Evolutionary conservation across 2,797 vertebrate genomes (phyloP).

Genomic region (Tenualosa thibaudeaui): DNA sequence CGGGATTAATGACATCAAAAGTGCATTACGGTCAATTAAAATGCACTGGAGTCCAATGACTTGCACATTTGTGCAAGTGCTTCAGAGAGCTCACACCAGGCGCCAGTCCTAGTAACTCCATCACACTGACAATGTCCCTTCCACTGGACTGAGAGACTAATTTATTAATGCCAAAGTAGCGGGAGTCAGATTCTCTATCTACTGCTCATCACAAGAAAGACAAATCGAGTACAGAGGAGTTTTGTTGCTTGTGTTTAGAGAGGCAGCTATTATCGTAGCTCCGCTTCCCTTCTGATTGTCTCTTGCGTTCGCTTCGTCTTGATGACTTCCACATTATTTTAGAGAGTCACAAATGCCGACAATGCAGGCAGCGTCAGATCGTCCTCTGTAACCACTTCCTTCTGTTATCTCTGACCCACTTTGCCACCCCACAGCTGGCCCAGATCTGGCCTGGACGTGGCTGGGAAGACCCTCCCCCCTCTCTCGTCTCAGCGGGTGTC

Average conservation of each 20-base stretch:
- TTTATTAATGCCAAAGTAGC: conserved; percentile 41
- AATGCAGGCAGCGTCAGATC: not conserved
- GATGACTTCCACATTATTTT: conserved; percentile 19
- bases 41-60: conserved; percentile 62
- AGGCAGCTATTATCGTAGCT: not conserved
- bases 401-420: not conserved
- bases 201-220: conserved; percentile 25
- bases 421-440: not conserved
- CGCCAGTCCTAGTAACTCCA: conserved; percentile 56
- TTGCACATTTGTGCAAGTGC: conserved; percentile 49
- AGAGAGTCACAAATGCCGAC: not conserved
- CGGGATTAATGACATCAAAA: conserved; percentile 69
- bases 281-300: not conserved
- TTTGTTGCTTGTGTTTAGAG: not conserved
- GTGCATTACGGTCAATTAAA: conserved; percentile 76
- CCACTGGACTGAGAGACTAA: conserved; percentile 51
- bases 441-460: not conserved
- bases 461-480: not conserved
- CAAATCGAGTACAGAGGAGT: not conserved
- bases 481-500: not conserved
- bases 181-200: not conserved
- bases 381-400: not conserved
- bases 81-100: conserved; percentile 27
- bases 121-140: conserved; percentile 55
- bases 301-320: not conserved